phyloP scores from a whole-genome alignment of 2,113 vertebrate genomes.

The Neomonachus schauinslandi region DNA sequence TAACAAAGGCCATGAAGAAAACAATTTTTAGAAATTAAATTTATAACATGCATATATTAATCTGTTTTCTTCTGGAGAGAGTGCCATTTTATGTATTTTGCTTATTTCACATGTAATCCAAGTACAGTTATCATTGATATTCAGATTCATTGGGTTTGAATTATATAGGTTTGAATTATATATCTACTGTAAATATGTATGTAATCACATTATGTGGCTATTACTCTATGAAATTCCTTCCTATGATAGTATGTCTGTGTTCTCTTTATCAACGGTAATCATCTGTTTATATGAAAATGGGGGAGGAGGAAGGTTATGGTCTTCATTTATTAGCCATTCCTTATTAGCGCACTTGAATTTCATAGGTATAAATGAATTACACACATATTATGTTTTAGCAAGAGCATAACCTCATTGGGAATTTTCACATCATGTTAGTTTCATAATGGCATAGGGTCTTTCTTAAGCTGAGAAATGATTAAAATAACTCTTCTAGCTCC shows the following conservation, averaged over 20 bases:
- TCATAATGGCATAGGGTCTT: neutral
- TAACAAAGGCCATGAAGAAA: neutral
- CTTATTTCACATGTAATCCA: neutral
- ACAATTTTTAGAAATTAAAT: neutral
- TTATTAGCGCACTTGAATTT: neutral
- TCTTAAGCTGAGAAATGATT: constrained; percentile 49
- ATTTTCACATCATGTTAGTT: constrained; percentile 40
- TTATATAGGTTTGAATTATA: neutral
- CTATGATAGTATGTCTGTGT: neutral
- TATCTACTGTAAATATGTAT: neutral
- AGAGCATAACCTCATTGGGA: constrained; percentile 23
- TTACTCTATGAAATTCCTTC: neutral
- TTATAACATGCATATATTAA: neutral
- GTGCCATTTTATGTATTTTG: neutral
- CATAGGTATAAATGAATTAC: neutral
- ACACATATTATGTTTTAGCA: neutral
- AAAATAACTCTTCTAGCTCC: constrained; percentile 47
- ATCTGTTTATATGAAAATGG: neutral
- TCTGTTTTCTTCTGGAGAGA: neutral
- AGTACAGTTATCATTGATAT: neutral
- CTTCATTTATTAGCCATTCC: neutral
- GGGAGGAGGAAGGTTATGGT: neutral
- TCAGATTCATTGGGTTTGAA: neutral
- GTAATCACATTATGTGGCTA: neutral
- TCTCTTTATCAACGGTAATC: neutral